A percentile compares a stretch with the other conserved stretches of the same genome.
These are phyloP conservation scores for Poliocrania exsul DNA, from an alignment of 2,797 vertebrate species.

Conservation along the genomic window DNA sequence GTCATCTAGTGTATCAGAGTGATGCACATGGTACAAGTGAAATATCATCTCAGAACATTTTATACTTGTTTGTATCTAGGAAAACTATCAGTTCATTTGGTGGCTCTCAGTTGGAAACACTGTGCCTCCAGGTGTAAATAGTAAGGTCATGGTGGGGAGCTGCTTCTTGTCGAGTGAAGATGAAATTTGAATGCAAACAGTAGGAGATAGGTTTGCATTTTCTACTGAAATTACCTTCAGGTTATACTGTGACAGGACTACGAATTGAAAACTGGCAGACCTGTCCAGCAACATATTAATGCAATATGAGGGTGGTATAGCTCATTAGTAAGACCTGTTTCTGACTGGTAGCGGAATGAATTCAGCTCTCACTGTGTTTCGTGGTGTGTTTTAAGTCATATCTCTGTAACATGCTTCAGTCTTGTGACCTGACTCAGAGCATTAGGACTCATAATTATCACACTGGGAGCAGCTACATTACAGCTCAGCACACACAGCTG, in stretches of 20 bases:
- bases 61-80: conserved; percentile 10
- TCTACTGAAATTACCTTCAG: conserved; percentile 51
- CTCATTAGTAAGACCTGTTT: neutral
- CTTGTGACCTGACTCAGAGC: neutral
- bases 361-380: neutral
- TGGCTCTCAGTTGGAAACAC: neutral
- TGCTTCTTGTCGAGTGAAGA: conserved; percentile 14
- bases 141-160: conserved; percentile 5
- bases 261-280: neutral
- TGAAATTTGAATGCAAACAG: conserved; percentile 43
- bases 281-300: neutral
- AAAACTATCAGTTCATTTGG: conserved; percentile 22
- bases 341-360: neutral
- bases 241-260: conserved; percentile 27
- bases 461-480: neutral
- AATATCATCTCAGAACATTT: neutral
- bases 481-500: neutral
- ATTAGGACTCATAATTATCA: neutral
- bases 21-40: neutral
- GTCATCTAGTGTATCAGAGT: neutral
- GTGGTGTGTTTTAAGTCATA: neutral
- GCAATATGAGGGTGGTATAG: neutral
- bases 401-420: neutral
- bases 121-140: conserved; percentile 42
- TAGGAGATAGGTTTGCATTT: conserved; percentile 30